Evolutionary conservation across 2,888 invertebrate genomes (phyloP).

Genomic region (Nemapogon koenigi): DNA sequence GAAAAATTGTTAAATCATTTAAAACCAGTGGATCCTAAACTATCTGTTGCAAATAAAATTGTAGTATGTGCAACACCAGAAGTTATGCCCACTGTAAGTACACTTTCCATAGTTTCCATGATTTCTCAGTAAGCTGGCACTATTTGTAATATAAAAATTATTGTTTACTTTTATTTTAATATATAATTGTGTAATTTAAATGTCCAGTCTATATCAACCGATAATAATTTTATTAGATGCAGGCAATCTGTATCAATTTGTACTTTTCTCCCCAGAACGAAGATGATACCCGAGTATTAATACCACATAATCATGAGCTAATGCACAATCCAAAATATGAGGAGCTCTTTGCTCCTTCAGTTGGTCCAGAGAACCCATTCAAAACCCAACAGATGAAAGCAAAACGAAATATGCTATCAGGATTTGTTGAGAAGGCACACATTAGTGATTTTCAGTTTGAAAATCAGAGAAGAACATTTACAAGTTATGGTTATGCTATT

Average conservation of each 20-base stretch:
- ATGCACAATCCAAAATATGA: slow-evolving; percentile 93
- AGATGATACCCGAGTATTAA: slow-evolving; percentile 71
- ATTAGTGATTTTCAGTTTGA: slow-evolving; percentile 98
- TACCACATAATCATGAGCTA: slow-evolving; percentile 86
- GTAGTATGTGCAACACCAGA: slow-evolving; percentile 83
- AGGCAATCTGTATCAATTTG: too few species aligned
- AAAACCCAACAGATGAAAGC: slow-evolving; percentile 90
- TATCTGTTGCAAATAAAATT: slow-evolving; percentile 69
- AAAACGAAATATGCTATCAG: slow-evolving; percentile 88
- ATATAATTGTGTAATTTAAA: too few species aligned
- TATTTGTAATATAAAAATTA: slow-evolving; percentile 10
- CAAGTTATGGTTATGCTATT: slow-evolving; percentile 92
- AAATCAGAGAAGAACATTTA: slow-evolving; percentile 92
- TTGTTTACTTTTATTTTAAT: slow-evolving; percentile 3
- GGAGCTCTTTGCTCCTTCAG: slow-evolving; percentile 89
- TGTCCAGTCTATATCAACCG: too few species aligned
- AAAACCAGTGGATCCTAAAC: slow-evolving; percentile 60
- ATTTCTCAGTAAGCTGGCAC: too few species aligned
- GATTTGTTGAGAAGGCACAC: slow-evolving; percentile 94
- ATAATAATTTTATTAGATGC: too few species aligned
- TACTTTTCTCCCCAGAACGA: slow-evolving; percentile 67
- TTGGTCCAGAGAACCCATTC: slow-evolving; percentile 93
- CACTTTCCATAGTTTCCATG: too few species aligned
- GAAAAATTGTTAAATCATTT: slow-evolving; percentile 54
- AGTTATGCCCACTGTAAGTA: slow-evolving; percentile 78